phyloP scores from a whole-genome alignment of 2,113 vertebrate species.

The Antechinus flavipes region DNA sequence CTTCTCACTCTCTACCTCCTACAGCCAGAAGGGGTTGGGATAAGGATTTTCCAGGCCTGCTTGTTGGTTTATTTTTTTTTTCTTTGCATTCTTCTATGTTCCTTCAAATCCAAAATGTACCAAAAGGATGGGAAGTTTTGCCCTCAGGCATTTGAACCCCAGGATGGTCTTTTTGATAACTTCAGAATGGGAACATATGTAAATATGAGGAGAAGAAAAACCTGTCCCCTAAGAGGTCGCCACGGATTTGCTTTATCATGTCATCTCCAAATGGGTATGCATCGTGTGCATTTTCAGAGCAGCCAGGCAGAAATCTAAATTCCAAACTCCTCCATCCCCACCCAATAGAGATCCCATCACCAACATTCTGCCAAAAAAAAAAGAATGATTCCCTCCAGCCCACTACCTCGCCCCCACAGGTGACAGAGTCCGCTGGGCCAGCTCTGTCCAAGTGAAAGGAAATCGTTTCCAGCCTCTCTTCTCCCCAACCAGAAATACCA shows the following conservation, averaged over 20 bases:
- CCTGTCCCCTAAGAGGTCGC: not conserved
- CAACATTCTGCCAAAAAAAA: not conserved
- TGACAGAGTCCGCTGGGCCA: not conserved
- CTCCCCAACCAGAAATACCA: not conserved
- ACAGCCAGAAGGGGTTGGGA: not conserved
- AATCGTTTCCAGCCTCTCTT: not conserved
- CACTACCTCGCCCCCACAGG: not conserved
- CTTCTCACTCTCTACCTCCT: not conserved
- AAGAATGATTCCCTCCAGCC: not conserved
- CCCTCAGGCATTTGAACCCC: not conserved
- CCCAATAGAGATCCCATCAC: not conserved
- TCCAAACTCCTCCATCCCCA: not conserved
- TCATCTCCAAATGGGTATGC: not conserved
- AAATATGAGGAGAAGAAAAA: not conserved
- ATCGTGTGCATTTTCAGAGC: not conserved
- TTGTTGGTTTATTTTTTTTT: not conserved
- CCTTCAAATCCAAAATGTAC: not conserved
- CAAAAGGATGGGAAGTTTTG: not conserved
- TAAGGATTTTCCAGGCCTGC: not conserved
- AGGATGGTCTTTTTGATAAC: not conserved
- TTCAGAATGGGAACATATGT: not conserved
- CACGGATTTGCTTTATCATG: not conserved
- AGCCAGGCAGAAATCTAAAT: not conserved
- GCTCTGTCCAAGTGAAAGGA: not conserved
- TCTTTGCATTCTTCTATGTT: not conserved